These are phyloP conservation scores for Acromyrmex echinatior DNA, from an alignment of 1,140 invertebrate species.

Conservation along the genomic window DNA sequence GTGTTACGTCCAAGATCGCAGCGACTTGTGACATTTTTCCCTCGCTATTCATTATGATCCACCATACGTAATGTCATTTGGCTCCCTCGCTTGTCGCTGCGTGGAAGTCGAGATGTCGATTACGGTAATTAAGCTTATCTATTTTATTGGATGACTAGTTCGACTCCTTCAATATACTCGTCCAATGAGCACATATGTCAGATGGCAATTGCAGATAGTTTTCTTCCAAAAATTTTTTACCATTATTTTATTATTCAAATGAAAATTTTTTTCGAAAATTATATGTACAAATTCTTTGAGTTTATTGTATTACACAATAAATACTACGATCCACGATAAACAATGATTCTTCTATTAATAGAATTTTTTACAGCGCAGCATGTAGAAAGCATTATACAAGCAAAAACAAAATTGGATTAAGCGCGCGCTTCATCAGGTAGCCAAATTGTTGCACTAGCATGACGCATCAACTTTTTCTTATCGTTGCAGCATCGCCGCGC, in stretches of 20 bases:
- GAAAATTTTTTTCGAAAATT: background rate
- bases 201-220: background rate
- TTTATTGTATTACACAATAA: background rate
- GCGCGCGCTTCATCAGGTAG: slow-evolving; percentile 34
- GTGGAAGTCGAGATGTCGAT: slow-evolving; percentile 66
- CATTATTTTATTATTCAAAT: slow-evolving; percentile 37
- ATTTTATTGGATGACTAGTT: slow-evolving; percentile 67
- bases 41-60: slow-evolving; percentile 44
- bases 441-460: slow-evolving; percentile 48
- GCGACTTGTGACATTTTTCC: slow-evolving; percentile 56
- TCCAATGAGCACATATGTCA: slow-evolving; percentile 31
- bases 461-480: slow-evolving; percentile 48
- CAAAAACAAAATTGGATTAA: slow-evolving; percentile 31
- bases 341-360: background rate
- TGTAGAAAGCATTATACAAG: background rate
- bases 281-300: background rate
- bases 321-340: background rate
- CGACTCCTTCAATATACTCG: slow-evolving; percentile 29
- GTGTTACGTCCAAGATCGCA: slow-evolving; percentile 34
- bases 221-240: slow-evolving; percentile 27
- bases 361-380: background rate
- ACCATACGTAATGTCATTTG: slow-evolving; percentile 67
- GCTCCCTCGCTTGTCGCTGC: slow-evolving; percentile 22
- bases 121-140: slow-evolving; percentile 75
- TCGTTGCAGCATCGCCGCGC: slow-evolving; percentile 1